Conservation (phyloP, 1,140 invertebrate genomes). For the Pachypsylla venusta region DNA sequence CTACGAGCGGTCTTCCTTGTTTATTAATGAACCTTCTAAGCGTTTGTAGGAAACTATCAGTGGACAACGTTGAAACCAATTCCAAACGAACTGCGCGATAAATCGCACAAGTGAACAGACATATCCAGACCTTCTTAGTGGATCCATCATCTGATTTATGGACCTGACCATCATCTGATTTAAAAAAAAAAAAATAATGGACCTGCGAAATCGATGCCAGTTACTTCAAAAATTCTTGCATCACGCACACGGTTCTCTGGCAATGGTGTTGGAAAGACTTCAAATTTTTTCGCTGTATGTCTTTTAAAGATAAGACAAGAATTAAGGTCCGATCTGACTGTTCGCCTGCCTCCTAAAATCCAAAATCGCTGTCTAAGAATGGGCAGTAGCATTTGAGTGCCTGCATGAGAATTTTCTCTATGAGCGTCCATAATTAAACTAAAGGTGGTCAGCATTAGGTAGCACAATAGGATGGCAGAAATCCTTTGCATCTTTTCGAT, state of each 20-base stretch:
- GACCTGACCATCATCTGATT: background rate
- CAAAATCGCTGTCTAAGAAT: background rate
- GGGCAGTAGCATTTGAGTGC: conserved; percentile 14
- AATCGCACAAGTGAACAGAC: conserved; percentile 29
- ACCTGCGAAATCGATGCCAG: conserved; percentile 25
- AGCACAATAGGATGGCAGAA: background rate
- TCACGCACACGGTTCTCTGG: conserved; percentile 21
- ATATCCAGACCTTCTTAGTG: conserved; percentile 27
- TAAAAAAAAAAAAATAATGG: too few relatives aligned
- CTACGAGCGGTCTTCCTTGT: conserved; percentile 25
- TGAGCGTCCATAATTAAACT: conserved; percentile 24
- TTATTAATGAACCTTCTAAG: conserved; percentile 27
- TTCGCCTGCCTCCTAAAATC: conserved; percentile 2
- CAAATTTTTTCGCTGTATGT: conserved; percentile 23
- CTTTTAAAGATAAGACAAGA: conserved; percentile 21
- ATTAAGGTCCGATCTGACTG: conserved; percentile 15
- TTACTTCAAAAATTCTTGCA: conserved; percentile 20
- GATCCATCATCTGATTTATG: background rate
- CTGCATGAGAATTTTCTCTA: conserved; percentile 22
- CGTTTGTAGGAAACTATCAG: conserved; percentile 24
- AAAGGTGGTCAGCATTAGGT: background rate
- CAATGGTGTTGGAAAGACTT: conserved; percentile 15
- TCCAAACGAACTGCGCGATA: conserved; percentile 30
- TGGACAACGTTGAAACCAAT: conserved; percentile 24
- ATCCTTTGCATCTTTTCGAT: conserved; percentile 18